phyloP scores from a whole-genome alignment of 2,797 vertebrate species.

The Loriculus beryllinus region DNA sequence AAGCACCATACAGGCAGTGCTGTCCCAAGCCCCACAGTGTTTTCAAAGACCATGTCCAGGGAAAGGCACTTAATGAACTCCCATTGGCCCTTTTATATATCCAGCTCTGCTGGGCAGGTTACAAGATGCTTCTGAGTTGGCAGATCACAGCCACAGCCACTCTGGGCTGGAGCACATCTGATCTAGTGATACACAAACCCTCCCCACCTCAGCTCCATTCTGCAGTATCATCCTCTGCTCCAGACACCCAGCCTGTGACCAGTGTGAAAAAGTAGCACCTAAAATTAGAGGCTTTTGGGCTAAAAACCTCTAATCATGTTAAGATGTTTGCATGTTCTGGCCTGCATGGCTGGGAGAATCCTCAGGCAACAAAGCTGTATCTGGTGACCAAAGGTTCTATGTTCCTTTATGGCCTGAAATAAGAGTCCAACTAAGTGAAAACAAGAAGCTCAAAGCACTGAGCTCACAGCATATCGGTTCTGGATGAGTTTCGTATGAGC shows the following conservation, averaged over 20 bases:
- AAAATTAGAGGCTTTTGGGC: not conserved
- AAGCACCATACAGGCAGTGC: not conserved
- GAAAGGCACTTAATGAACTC: conserved; percentile 45
- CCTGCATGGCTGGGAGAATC: not conserved
- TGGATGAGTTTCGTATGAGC: not conserved
- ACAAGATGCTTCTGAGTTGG: not conserved
- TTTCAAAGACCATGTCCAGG: not conserved
- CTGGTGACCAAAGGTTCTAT: not conserved
- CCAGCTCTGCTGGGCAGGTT: not conserved
- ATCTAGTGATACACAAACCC: not conserved
- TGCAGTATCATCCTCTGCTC: not conserved
- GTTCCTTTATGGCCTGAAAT: not conserved
- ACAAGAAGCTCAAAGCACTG: not conserved
- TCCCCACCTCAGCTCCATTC: not conserved
- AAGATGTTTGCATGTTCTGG: not conserved
- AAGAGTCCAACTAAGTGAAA: not conserved
- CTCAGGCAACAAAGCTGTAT: not conserved
- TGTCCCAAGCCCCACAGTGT: not conserved
- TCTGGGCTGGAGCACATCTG: not conserved
- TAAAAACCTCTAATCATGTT: not conserved
- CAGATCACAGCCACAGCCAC: not conserved
- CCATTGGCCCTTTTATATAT: fast-evolving
- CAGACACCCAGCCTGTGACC: not conserved
- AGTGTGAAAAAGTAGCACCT: conserved; percentile 8
- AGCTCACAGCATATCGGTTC: not conserved